phyloP scores from a whole-genome alignment of 2,797 vertebrate species.

The Liparis tanakae region DNA sequence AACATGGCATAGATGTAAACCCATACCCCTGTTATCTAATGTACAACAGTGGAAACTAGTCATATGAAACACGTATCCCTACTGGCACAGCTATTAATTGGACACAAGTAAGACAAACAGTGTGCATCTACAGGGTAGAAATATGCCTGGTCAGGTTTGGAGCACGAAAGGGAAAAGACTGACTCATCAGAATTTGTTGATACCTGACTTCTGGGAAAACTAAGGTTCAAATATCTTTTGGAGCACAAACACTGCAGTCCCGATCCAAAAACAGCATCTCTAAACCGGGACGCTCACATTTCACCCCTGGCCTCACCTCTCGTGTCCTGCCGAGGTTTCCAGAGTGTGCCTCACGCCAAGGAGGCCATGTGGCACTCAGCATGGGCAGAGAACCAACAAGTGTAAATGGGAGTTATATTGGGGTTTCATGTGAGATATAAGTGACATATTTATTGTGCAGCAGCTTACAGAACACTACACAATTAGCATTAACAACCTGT shows the following conservation, averaged over 20 bases:
- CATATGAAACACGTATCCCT: not conserved
- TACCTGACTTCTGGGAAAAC: slow-evolving; percentile 47
- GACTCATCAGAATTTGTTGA: slow-evolving; percentile 65
- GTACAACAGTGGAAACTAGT: slow-evolving; percentile 3
- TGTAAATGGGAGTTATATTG: slow-evolving; percentile 31
- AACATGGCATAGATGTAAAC: slow-evolving; percentile 1
- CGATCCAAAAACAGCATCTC: slow-evolving; percentile 68
- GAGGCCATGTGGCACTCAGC: slow-evolving; percentile 29
- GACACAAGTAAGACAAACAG: slow-evolving; percentile 4
- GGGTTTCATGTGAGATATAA: slow-evolving; percentile 21
- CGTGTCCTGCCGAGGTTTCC: slow-evolving; percentile 39
- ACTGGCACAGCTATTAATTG: not conserved
- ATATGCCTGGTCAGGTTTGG: not conserved
- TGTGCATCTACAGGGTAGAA: not conserved
- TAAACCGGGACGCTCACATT: slow-evolving; percentile 58
- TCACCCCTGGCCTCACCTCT: slow-evolving; percentile 55
- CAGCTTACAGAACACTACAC: slow-evolving; percentile 9
- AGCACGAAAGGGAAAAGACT: slow-evolving; percentile 37
- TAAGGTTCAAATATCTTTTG: slow-evolving; percentile 45
- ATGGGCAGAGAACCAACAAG: slow-evolving; percentile 4
- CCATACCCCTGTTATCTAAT: not conserved
- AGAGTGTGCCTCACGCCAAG: slow-evolving; percentile 26
- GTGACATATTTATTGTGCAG: slow-evolving; percentile 35
- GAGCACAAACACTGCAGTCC: slow-evolving; percentile 53
- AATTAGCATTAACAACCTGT: slow-evolving; percentile 17